Evolutionary conservation across 2,113 vertebrate species (phyloP).

Genomic region (Penelope pileata): DNA sequence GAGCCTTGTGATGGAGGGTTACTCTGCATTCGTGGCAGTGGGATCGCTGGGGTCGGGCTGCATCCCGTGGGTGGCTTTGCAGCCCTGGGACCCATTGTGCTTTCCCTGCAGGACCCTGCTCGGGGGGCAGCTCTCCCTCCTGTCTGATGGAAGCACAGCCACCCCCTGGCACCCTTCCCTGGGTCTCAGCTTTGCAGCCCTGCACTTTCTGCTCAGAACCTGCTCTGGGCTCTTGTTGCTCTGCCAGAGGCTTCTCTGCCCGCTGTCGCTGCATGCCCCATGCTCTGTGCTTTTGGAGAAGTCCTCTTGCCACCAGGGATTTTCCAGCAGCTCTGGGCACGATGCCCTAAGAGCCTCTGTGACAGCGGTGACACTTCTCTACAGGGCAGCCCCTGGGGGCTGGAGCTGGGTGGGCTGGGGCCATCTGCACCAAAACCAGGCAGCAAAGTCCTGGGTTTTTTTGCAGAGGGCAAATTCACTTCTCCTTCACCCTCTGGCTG

Average conservation of each 20-base stretch:
- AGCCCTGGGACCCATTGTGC: rapidly evolving
- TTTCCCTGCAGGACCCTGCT: neutral
- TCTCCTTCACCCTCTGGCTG: neutral
- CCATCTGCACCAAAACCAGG: neutral
- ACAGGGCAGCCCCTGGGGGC: neutral
- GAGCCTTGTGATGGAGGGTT: neutral
- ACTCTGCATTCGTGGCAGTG: neutral
- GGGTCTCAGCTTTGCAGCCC: neutral
- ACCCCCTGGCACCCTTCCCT: rapidly evolving
- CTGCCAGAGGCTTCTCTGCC: neutral
- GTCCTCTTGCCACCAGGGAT: neutral
- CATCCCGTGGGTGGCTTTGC: neutral
- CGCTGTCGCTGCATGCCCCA: neutral
- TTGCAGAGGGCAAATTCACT: neutral
- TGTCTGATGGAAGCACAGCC: neutral
- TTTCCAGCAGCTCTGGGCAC: neutral
- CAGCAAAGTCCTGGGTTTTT: neutral
- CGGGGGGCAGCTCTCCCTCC: neutral
- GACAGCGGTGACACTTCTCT: neutral
- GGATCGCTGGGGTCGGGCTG: rapidly evolving
- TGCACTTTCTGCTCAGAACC: neutral
- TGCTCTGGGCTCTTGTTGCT: neutral
- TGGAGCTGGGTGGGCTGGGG: neutral
- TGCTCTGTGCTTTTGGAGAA: neutral
- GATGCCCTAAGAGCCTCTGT: rapidly evolving